Evolutionary conservation across 2,888 invertebrate species (phyloP).

Genomic region (Pristionchus exspectatus): DNA sequence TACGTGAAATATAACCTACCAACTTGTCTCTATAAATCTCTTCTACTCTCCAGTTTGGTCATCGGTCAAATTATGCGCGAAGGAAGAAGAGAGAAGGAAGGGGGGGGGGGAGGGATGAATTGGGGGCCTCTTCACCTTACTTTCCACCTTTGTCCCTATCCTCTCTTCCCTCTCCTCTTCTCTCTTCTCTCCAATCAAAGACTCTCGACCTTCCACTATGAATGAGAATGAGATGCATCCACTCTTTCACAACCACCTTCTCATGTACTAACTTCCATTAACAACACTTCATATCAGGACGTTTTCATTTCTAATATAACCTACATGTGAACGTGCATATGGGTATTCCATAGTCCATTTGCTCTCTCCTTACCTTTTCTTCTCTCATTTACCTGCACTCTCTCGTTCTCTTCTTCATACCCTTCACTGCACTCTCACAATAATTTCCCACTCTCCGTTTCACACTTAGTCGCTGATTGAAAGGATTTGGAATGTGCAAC

Average conservation of each 20-base stretch:
- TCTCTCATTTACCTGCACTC: background rate
- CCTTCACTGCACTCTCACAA: conserved; percentile 32
- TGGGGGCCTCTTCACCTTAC: conserved; percentile 40
- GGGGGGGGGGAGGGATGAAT: conserved; percentile 21
- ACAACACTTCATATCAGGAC: background rate
- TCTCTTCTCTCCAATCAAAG: conserved; percentile 6
- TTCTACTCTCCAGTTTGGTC: background rate
- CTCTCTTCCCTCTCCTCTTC: background rate
- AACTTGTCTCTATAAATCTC: background rate
- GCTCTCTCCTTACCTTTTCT: background rate
- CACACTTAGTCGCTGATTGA: conserved; percentile 19
- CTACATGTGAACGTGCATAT: background rate
- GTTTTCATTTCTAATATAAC: background rate
- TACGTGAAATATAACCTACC: background rate
- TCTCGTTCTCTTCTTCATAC: background rate
- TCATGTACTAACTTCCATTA: background rate
- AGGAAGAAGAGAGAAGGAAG: background rate
- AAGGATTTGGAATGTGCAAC: background rate
- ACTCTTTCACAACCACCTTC: background rate
- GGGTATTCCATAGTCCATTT: background rate
- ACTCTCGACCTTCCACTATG: conserved; percentile 45
- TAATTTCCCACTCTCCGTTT: background rate
- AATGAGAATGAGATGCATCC: conserved; percentile 35
- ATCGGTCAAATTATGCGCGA: conserved; percentile 43
- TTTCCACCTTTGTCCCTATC: conserved; percentile 17